Conservation (phyloP, 2,797 vertebrate species). For the Pyrocephalus nanus region DNA sequence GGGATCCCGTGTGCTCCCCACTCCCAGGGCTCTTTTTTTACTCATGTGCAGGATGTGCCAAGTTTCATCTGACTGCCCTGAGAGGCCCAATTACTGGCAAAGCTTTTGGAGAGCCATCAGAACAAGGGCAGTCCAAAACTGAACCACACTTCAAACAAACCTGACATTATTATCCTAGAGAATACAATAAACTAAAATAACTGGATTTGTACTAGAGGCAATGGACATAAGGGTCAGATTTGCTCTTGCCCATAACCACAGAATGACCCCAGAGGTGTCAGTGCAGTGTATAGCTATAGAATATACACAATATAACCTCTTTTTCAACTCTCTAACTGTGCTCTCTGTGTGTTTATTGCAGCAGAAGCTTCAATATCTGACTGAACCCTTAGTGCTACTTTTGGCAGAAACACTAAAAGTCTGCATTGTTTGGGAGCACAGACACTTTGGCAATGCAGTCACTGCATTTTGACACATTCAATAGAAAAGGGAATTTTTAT, state of each 20-base stretch:
- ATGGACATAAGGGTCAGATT: background rate
- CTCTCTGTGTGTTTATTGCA: background rate
- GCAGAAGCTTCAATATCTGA: conserved; percentile 21
- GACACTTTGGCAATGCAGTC: conserved; percentile 34
- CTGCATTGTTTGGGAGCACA: conserved; percentile 44
- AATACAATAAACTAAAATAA: background rate
- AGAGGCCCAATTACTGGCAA: background rate
- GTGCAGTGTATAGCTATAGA: background rate
- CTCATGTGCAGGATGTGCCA: background rate
- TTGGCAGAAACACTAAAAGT: conserved; percentile 46
- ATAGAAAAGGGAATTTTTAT: background rate
- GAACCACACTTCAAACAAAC: background rate
- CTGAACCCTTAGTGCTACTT: conserved; percentile 16
- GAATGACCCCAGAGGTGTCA: background rate
- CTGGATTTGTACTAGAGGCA: background rate
- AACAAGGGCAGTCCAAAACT: background rate
- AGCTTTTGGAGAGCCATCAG: background rate
- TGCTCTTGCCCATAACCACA: background rate
- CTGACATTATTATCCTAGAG: background rate
- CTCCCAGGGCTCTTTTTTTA: background rate
- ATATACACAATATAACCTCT: background rate
- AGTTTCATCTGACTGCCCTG: background rate
- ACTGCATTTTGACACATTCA: conserved; percentile 21
- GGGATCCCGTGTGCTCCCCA: background rate
- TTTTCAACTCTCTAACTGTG: background rate